These are phyloP conservation scores for Zoroaster sp. DNA, from an alignment of 53 echinoderm and acorn worm species.

Conservation along the genomic window DNA sequence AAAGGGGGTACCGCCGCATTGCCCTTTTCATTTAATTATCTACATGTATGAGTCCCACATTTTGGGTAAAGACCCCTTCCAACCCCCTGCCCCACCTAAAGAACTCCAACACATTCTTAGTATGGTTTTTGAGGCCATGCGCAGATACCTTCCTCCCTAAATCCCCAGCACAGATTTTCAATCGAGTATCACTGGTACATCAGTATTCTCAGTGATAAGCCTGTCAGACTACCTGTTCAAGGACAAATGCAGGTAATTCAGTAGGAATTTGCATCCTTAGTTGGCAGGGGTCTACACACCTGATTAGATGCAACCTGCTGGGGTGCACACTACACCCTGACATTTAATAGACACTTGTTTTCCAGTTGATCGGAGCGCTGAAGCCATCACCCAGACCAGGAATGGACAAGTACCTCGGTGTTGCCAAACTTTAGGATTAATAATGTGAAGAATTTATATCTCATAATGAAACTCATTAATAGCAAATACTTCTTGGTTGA, in stretches of 20 bases:
- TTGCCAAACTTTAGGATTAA: too few relatives aligned
- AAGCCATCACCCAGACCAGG: neutral
- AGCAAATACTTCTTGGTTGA: neutral
- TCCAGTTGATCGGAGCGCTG: neutral
- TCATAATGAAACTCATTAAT: neutral
- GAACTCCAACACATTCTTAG: too few relatives aligned
- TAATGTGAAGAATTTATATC: neutral
- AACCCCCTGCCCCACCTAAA: too few relatives aligned
- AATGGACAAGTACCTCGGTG: neutral
- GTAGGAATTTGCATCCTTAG: neutral
- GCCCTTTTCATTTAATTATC: too few relatives aligned
- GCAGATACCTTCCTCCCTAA: neutral
- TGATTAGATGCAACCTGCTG: neutral
- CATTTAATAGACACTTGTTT: constrained; percentile 14
- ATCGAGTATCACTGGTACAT: too few relatives aligned
- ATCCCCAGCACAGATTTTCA: neutral
- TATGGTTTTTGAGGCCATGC: too few relatives aligned
- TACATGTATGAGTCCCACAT: too few relatives aligned
- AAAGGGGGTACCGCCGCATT: too few relatives aligned
- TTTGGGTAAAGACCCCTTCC: too few relatives aligned
- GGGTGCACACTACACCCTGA: neutral
- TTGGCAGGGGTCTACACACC: neutral
- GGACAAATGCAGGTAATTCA: neutral
- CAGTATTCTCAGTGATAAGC: too few relatives aligned
- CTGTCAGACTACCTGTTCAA: neutral